A percentile compares a stretch with the other conserved stretches of the same genome.
phyloP scores from a whole-genome alignment of 1,140 invertebrate genomes.

The Drosophila simulans region DNA sequence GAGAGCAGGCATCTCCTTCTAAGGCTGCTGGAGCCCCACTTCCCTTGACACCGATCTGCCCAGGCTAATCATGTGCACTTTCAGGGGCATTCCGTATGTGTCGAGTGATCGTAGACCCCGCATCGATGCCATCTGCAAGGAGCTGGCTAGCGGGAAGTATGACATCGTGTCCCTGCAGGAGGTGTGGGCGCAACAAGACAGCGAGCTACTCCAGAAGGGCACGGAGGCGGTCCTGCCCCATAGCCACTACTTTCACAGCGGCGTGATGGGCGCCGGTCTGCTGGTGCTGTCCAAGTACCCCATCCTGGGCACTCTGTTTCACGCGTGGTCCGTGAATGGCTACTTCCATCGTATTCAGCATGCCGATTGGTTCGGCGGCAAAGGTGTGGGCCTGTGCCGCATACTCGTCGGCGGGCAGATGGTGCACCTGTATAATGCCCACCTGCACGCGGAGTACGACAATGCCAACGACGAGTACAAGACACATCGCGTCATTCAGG shows the following conservation, averaged over 20 bases:
- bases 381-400: conserved; percentile 96
- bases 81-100: conserved; percentile 93
- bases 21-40: conserved; percentile 10
- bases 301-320: conserved; percentile 95
- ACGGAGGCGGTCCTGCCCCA: conserved; percentile 89
- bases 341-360: conserved; percentile 98
- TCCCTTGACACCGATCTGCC: conserved; percentile 25
- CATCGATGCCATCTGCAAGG: conserved; percentile 92
- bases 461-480: conserved; percentile 93
- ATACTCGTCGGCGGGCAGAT: conserved; percentile 88
- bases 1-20: conserved; percentile 23
- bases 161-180: conserved; percentile 97
- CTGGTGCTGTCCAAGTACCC: conserved; percentile 95
- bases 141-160: conserved; percentile 89
- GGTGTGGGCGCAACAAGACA: conserved; percentile 92
- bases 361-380: conserved; percentile 99
- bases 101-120: conserved; percentile 91
- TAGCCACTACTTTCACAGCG: conserved; percentile 97
- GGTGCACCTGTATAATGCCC: conserved; percentile 94
- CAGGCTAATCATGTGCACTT: conserved; percentile 36
- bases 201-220: conserved; percentile 88
- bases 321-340: conserved; percentile 97
- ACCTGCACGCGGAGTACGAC: conserved; percentile 98
- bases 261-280: conserved; percentile 95
- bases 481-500: conserved; percentile 95